Conservation (phyloP, 1,140 invertebrate species). For the Sycophila sp. region DNA sequence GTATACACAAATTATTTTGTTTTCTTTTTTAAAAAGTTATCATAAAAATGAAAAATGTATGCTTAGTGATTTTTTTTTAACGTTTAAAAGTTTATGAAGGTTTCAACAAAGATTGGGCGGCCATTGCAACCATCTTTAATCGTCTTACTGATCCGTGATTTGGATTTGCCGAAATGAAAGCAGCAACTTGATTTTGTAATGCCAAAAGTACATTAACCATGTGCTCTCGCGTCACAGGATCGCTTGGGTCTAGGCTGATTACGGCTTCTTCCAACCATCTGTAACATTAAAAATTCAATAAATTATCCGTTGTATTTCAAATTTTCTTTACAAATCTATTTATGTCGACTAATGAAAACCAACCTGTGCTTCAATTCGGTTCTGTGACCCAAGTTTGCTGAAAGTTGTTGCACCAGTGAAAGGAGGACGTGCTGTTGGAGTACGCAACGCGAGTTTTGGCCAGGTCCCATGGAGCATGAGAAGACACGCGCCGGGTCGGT, state of each 20-base stretch:
- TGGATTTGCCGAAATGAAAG: constrained; percentile 76
- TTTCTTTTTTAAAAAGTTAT: constrained; percentile 30
- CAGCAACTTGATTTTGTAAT: constrained; percentile 77
- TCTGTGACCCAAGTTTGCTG: constrained; percentile 83
- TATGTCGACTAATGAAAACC: constrained; percentile 25
- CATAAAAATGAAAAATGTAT: constrained; percentile 30
- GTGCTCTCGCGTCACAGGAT: constrained; percentile 84
- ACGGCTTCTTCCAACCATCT: constrained; percentile 91
- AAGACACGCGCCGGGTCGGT: constrained; percentile 84
- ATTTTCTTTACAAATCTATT: too few relatives aligned
- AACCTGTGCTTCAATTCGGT: constrained; percentile 91
- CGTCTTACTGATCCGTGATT: constrained; percentile 74
- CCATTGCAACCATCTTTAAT: constrained; percentile 84
- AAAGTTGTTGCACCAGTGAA: constrained; percentile 92
- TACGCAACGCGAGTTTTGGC: constrained; percentile 52
- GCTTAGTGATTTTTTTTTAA: not conserved
- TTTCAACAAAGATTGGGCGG: constrained; percentile 71
- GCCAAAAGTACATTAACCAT: constrained; percentile 81
- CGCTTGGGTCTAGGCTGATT: constrained; percentile 80
- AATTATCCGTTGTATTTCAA: too few relatives aligned
- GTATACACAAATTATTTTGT: constrained; percentile 41
- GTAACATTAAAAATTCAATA: constrained; percentile 29
- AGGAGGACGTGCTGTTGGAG: constrained; percentile 85
- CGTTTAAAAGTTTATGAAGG: constrained; percentile 22
- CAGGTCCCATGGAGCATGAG: constrained; percentile 70